These are phyloP conservation scores for Sparidentex hasta DNA, from an alignment of 2,797 vertebrate genomes.

Conservation along the genomic window DNA sequence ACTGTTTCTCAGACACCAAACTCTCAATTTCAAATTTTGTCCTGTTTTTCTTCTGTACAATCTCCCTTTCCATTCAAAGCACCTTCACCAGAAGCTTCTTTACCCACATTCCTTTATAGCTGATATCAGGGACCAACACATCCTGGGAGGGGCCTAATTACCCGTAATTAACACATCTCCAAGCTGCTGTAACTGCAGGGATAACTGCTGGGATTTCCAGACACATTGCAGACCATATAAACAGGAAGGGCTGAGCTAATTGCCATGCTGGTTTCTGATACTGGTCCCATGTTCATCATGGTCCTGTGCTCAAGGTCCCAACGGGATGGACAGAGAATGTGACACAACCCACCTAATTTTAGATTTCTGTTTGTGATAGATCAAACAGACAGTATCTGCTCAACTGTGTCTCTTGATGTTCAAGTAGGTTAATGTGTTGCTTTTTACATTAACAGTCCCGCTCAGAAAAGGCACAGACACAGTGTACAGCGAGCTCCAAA, in stretches of 20 bases:
- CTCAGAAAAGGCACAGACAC: constrained; percentile 92
- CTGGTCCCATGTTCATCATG: constrained; percentile 13
- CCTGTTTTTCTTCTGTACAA: background rate
- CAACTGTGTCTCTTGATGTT: constrained; percentile 55
- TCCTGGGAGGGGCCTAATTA: constrained; percentile 82
- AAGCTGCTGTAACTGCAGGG: constrained; percentile 50
- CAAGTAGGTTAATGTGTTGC: constrained; percentile 40
- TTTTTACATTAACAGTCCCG: constrained; percentile 86
- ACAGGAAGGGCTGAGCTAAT: constrained; percentile 85
- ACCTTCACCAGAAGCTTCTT: constrained; percentile 24
- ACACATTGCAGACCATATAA: constrained; percentile 67
- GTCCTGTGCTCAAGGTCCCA: constrained; percentile 28
- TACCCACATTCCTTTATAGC: constrained; percentile 57
- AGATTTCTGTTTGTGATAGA: constrained; percentile 29
- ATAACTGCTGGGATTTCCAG: constrained; percentile 61
- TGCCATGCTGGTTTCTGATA: constrained; percentile 44
- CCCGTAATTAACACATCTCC: constrained; percentile 70
- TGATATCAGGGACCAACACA: constrained; percentile 67
- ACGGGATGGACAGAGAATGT: constrained; percentile 20
- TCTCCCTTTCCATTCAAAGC: background rate
- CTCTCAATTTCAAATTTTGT: background rate
- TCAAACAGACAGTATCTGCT: constrained; percentile 35
- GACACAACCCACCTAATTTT: constrained; percentile 41
- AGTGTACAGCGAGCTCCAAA: constrained; percentile 96
- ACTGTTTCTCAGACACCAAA: background rate